phyloP scores from a whole-genome alignment of 2,113 vertebrate genomes.

The Muntiacus reevesi region DNA sequence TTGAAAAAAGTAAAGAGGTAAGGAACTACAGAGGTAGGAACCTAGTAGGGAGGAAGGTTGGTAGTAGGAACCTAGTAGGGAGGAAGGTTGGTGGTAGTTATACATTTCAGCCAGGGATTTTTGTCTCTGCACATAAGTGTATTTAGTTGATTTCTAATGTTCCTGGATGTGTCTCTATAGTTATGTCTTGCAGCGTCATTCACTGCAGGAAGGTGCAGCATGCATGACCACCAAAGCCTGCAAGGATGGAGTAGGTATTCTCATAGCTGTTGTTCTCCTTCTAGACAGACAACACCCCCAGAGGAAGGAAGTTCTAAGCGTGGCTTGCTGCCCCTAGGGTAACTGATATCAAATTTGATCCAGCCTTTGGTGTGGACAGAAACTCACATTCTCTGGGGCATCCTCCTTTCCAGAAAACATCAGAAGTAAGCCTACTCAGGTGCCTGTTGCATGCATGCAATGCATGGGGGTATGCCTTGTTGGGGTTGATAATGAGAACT shows the following conservation, averaged over 20 bases:
- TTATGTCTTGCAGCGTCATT: neutral
- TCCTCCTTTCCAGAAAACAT: neutral
- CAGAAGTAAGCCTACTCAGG: neutral
- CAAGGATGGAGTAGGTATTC: neutral
- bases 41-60: neutral
- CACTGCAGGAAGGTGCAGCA: neutral
- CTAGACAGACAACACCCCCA: neutral
- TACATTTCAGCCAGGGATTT: neutral
- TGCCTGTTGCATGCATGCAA: neutral
- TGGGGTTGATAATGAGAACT: neutral
- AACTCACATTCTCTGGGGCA: neutral
- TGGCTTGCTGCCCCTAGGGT: neutral
- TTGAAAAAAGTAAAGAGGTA: neutral
- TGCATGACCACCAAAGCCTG: neutral
- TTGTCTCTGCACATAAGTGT: neutral
- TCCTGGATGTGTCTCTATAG: neutral
- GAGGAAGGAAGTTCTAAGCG: neutral
- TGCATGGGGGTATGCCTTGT: rapidly evolving
- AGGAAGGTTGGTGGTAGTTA: neutral
- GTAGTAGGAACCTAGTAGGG: neutral
- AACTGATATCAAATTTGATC: neutral
- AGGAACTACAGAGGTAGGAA: neutral
- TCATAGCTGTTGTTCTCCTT: neutral
- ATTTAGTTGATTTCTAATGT: neutral
- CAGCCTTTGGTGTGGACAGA: neutral